Evolutionary conservation across 2,797 vertebrate species (phyloP), one percentile per base, ranked within the genome.

Genomic region (Choloepus didactylus): DNA sequence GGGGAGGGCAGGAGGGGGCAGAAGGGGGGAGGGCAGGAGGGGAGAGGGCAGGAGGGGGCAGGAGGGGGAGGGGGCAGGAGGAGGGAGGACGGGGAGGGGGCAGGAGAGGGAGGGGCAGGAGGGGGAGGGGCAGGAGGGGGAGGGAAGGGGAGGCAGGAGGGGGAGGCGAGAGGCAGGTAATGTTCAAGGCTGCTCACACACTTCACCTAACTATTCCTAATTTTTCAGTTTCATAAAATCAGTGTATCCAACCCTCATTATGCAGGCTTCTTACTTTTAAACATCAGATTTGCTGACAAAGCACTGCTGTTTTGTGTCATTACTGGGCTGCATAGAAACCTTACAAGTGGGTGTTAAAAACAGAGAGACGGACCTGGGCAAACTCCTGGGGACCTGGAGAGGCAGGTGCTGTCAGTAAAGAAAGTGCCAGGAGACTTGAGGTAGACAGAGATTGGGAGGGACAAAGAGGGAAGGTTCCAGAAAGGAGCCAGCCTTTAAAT

Each of bases 211-310:
- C 93, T 72, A 90, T 19, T 70, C 54, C 35, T 31, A 29, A 23
- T 54, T 66, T 29, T 77, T 35, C 38, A 75, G 82, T 60, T 76
- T n/a, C 77, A 1, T 35, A 69, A 72, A 44, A 81, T 46, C 10
- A 70, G 4, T 79, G 64, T 44, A 41, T 23, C 49, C 3, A 41
- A 41, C 75, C 35, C 6, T 91, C 38, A 27, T 49, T 35, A 35
- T 27, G 64, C 15, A 96, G 59, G 38, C 60, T 81, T 75, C 27
- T 11, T 91, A 51, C 35, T 62, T 86, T 44, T 70, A 54, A 89
- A 38, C 31, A 44, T 41, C 60, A 25, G 27, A 8, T 49, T 81
- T 87, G 31, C 35, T 94, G 60, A 38, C 59, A 66, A 86, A 90
- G 31, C 25, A 23, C 85, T 4, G 59, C n/a, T 31, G 31, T 14